Evolutionary conservation across 1,140 invertebrate genomes (phyloP).

Genomic region (Spodoptera litura): DNA sequence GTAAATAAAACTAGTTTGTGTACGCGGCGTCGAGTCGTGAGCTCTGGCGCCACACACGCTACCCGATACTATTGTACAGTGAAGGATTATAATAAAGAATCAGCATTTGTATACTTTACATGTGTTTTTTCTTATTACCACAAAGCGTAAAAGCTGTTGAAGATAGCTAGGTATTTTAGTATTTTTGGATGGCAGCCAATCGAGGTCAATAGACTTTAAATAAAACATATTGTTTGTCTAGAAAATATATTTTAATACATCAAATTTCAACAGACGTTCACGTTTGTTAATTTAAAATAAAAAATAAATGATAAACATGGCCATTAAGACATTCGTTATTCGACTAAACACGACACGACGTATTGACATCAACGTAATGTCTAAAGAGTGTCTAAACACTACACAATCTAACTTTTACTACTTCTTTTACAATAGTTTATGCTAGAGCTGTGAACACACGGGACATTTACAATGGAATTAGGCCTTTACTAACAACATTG

Average conservation of each 20-base stretch:
- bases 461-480: constrained; percentile 25
- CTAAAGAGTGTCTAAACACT: constrained; percentile 52
- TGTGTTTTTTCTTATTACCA: constrained; percentile 57
- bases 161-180: too few relatives aligned
- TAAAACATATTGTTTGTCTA: constrained; percentile 69
- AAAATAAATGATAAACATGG: constrained; percentile 76
- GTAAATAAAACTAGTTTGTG: constrained; percentile 55
- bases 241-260: constrained; percentile 85
- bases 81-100: constrained; percentile 70
- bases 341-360: constrained; percentile 53
- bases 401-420: constrained; percentile 51
- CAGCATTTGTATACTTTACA: constrained; percentile 77
- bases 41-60: constrained; percentile 57
- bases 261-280: constrained; percentile 82
- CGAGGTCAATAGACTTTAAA: background rate
- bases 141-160: background rate
- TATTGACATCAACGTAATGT: constrained; percentile 46
- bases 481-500: constrained; percentile 7
- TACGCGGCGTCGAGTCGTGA: constrained; percentile 53
- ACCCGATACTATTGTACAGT: constrained; percentile 67
- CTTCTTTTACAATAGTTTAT: constrained; percentile 53
- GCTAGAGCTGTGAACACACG: constrained; percentile 51
- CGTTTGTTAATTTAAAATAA: constrained; percentile 69
- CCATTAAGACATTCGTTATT: constrained; percentile 57
- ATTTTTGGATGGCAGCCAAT: background rate